A percentile compares a stretch with the other conserved stretches of the same genome.
Conservation (phyloP, 1,140 invertebrate species). For the Temnothorax curvispinosus region DNA sequence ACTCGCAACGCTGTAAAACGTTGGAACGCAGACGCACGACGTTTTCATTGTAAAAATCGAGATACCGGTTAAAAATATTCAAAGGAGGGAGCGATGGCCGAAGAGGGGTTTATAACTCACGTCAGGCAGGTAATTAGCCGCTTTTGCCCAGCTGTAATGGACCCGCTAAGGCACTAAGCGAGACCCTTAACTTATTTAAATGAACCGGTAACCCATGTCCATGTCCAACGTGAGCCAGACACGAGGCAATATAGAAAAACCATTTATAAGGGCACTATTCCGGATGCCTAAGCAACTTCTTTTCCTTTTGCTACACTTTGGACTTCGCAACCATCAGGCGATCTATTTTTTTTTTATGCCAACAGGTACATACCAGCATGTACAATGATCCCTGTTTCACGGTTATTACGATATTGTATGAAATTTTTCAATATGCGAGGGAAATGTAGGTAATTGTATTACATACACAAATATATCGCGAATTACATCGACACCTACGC, state of each 20-base stretch:
- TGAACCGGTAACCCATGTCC: conserved; percentile 86
- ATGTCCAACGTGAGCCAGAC: conserved; percentile 82
- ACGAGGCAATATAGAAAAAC: conserved; percentile 85
- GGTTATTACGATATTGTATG: conserved; percentile 28
- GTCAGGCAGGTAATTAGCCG: conserved; percentile 86
- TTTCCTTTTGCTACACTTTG: conserved; percentile 74
- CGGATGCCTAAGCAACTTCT: conserved; percentile 76
- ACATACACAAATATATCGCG: conserved; percentile 7
- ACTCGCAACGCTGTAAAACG: conserved; percentile 47
- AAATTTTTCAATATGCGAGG: conserved; percentile 31
- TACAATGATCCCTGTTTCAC: conserved; percentile 24
- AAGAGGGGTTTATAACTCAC: conserved; percentile 85
- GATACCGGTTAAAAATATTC: conserved; percentile 79
- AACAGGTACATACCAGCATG: conserved; percentile 66
- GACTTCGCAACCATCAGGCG: conserved; percentile 68
- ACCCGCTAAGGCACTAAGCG: conserved; percentile 83
- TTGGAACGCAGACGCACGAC: conserved; percentile 32
- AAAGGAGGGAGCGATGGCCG: conserved; percentile 74
- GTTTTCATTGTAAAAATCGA: conserved; percentile 77
- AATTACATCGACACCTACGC: conserved; percentile 7
- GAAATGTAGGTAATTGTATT: conserved; percentile 27
- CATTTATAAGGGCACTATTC: conserved; percentile 85
- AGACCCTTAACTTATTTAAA: conserved; percentile 87
- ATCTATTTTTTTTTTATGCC: conserved; percentile 72
- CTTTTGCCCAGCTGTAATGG: conserved; percentile 86